Base-by-base conservation (phyloP, 1,140 invertebrate genomes). In the Rhynchophorus ferrugineus region DNA sequence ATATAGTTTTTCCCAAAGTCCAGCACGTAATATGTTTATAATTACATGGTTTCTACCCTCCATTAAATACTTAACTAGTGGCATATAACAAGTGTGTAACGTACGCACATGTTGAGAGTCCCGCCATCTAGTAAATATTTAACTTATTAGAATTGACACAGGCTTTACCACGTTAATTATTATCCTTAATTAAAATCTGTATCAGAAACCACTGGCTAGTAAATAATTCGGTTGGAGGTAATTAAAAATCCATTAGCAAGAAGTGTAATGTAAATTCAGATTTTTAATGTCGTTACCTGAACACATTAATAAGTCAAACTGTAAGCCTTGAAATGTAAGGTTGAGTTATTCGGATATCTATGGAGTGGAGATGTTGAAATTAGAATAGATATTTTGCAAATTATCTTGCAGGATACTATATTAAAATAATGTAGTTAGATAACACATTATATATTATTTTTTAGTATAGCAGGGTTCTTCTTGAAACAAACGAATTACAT, bases 161-260 rank as follows among this genome's bases (percentile, higher is more conserved):
- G 24, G 57, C 54, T 62, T 57, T 24, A 46, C 54, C 53, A 62
- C 61, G 56, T 64, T 62, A 61, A 62, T 60, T 62, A 54, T 56
- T 44, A 44, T 21, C 47, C 44, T 48, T 63, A 61, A 63, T 61
- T 63, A 63, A 60, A 60, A 52, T 51, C 54, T 50, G 55, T 56
- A 60, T 62, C 57, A 56, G 51, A 62, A 56, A 61, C 54, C 54
- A 55, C 57, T 56, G 57, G 58, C 62, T 53, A 46, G 11, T 36
- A 57, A 50, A 61, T 63, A 63, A 65, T 65, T 65, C 58, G 44
- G 57, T 60, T 45, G 42, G 47, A n/a, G 61, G 60, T 61, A 65
- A 65, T 65, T 65, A 65, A 65, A 65, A 63, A 65, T 61, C 63
- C 63, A 65, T 65, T 65, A 65, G 63, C 55, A 35, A 58, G 60